A percentile compares a stretch with the other conserved stretches of the same genome.
Evolutionary conservation across 92 coral and sea anemone species (phyloP).

Genomic region (Porites divaricata): DNA sequence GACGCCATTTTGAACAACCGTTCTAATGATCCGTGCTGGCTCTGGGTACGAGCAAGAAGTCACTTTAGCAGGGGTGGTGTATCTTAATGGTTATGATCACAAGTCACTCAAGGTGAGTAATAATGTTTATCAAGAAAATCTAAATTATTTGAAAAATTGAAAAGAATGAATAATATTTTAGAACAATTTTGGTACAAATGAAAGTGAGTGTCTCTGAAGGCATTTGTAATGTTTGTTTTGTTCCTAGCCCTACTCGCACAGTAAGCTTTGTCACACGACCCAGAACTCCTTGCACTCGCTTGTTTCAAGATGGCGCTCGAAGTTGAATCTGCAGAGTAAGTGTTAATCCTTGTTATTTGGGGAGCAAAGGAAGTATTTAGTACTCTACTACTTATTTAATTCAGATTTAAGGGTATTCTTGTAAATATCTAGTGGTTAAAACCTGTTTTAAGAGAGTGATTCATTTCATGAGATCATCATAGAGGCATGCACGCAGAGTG

Average conservation of each 20-base stretch:
- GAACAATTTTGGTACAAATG: too few relatives aligned
- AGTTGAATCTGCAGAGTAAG: constrained; percentile 99
- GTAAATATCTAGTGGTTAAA: background rate
- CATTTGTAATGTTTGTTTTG: background rate
- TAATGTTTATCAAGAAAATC: too few relatives aligned
- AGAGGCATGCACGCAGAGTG: constrained; percentile 15
- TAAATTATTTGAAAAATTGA: too few relatives aligned
- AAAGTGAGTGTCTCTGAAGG: too few relatives aligned
- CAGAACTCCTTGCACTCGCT: constrained; percentile 46
- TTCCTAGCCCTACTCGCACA: constrained; percentile 19
- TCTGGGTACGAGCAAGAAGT: constrained; percentile 21
- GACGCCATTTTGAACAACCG: constrained; percentile 76
- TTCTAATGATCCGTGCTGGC: background rate
- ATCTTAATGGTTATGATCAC: background rate
- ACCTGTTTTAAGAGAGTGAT: background rate
- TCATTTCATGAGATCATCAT: too few relatives aligned
- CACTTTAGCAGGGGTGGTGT: constrained; percentile 31
- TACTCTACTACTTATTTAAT: background rate
- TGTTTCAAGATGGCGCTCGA: constrained; percentile 99
- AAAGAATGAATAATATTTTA: too few relatives aligned
- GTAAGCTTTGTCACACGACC: constrained; percentile 6
- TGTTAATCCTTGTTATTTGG: constrained; percentile 12
- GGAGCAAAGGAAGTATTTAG: too few relatives aligned
- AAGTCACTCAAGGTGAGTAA: too few relatives aligned
- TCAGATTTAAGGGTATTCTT: background rate